A percentile compares a stretch with the other conserved stretches of the same genome.
phyloP scores from a whole-genome alignment of 1,140 invertebrate genomes.

The Telenomus remus region DNA sequence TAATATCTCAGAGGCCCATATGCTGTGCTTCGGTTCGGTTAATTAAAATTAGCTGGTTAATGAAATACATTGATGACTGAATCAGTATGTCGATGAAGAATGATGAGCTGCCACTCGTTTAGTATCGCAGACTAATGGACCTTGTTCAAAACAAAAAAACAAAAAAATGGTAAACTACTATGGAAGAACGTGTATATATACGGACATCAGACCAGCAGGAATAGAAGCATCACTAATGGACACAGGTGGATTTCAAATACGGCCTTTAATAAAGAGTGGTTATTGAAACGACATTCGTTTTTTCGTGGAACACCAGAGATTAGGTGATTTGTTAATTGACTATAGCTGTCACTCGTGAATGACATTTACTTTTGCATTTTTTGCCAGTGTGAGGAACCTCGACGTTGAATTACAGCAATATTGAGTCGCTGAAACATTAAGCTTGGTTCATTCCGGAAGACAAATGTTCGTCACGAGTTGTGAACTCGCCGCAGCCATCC shows the following conservation, averaged over 20 bases:
- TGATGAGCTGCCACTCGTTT: slow-evolving; percentile 33
- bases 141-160: not conserved
- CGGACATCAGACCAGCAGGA: slow-evolving; percentile 20
- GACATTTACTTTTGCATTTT: not conserved
- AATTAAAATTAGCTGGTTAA: slow-evolving; percentile 24
- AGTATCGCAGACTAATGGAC: slow-evolving; percentile 31
- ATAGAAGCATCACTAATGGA: slow-evolving; percentile 28
- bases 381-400: not conserved
- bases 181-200: slow-evolving; percentile 7
- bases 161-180: not conserved
- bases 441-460: slow-evolving; percentile 56
- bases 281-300: slow-evolving; percentile 17
- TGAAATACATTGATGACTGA: slow-evolving; percentile 29
- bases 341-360: slow-evolving; percentile 2
- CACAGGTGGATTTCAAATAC: not conserved
- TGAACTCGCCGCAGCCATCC: slow-evolving; percentile 49
- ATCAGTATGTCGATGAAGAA: slow-evolving; percentile 27
- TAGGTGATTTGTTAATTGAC: slow-evolving; percentile 31
- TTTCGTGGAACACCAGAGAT: too few species aligned
- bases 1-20: slow-evolving; percentile 55
- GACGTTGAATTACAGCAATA: slow-evolving; percentile 24
- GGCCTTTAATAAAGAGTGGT: slow-evolving; percentile 4
- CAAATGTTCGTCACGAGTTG: slow-evolving; percentile 61
- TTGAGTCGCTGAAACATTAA: slow-evolving; percentile 45
- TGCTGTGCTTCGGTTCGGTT: slow-evolving; percentile 6